These are phyloP conservation scores for Umimayanthus kanabou DNA, from an alignment of 92 coral and sea anemone species.

Conservation along the genomic window DNA sequence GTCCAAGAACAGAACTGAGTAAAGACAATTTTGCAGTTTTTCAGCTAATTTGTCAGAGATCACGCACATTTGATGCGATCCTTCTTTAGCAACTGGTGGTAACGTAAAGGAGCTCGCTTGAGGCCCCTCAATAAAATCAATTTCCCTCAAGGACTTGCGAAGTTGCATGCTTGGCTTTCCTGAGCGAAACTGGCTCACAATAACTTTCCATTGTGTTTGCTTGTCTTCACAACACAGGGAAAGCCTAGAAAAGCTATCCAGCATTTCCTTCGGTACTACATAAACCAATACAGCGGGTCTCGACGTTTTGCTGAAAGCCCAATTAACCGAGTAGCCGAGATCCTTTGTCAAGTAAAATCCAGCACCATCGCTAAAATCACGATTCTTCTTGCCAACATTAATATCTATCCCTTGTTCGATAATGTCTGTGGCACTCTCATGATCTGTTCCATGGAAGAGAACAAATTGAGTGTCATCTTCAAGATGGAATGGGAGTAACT, in stretches of 20 bases:
- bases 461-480: slow-evolving; percentile 5
- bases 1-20: slow-evolving; percentile 24
- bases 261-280: slow-evolving; percentile 18
- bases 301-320: slow-evolving; percentile 58
- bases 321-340: slow-evolving; percentile 32
- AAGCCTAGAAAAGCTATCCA: slow-evolving; percentile 20
- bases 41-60: slow-evolving; percentile 61
- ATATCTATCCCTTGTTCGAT: slow-evolving; percentile 52
- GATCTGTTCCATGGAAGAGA: slow-evolving; percentile 75
- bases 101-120: slow-evolving; percentile 21
- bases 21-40: not conserved
- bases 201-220: slow-evolving; percentile 43
- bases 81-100: slow-evolving; percentile 31
- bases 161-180: slow-evolving; percentile 48
- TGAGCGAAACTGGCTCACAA: slow-evolving; percentile 56
- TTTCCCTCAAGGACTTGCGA: not conserved
- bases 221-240: slow-evolving; percentile 33
- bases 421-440: slow-evolving; percentile 58
- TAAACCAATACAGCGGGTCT: slow-evolving; percentile 61
- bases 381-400: slow-evolving; percentile 48
- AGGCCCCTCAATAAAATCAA: slow-evolving; percentile 65
- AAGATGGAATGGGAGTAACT: not conserved
- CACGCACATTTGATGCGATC: slow-evolving; percentile 62
- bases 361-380: slow-evolving; percentile 65
- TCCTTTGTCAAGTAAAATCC: slow-evolving; percentile 59